Percentiles rank a stretch among this genome's conserved stretches.
These are phyloP conservation scores for Amblyteles armatorius DNA, from an alignment of 2,888 invertebrate species.

Conservation along the genomic window DNA sequence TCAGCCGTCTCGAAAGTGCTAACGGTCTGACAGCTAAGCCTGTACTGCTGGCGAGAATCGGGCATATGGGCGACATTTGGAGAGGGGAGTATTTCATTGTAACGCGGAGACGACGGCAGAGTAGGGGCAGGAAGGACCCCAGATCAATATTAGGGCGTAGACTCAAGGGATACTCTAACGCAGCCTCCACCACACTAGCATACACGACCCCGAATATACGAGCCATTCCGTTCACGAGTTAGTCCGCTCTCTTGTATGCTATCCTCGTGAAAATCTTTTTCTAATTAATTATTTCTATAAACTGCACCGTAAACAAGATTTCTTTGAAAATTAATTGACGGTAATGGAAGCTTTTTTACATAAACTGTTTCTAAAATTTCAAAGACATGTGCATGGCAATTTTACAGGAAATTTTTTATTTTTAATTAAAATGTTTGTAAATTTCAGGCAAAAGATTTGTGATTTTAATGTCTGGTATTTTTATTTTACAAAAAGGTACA, in stretches of 20 bases:
- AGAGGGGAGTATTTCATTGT: conserved; percentile 72
- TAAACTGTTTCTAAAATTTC: too few species aligned
- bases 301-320: too few species aligned
- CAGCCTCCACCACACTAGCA: conserved; percentile 58
- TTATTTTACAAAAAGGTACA: too few species aligned
- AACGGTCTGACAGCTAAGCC: conserved; percentile 81
- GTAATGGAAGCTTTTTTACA: too few species aligned
- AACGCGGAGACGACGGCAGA: conserved; percentile 43
- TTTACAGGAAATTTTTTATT: too few species aligned
- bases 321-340: too few species aligned
- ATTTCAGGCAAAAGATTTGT: too few species aligned
- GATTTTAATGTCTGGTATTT: too few species aligned
- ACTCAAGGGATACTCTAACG: conserved; percentile 78
- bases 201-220: conserved; percentile 30
- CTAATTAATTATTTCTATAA: too few species aligned
- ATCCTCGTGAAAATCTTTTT: too few species aligned
- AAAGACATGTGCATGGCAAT: too few species aligned
- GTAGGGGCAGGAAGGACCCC: conserved; percentile 76
- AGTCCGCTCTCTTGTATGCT: neutral
- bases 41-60: conserved; percentile 77
- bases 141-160: conserved; percentile 83
- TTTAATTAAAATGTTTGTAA: too few species aligned
- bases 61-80: conserved; percentile 78
- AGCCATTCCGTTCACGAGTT: conserved; percentile 37
- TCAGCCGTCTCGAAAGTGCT: conserved; percentile 72